These are phyloP conservation scores for Psilopsiagon aymara DNA, from an alignment of 2,113 vertebrate species.

Conservation along the genomic window DNA sequence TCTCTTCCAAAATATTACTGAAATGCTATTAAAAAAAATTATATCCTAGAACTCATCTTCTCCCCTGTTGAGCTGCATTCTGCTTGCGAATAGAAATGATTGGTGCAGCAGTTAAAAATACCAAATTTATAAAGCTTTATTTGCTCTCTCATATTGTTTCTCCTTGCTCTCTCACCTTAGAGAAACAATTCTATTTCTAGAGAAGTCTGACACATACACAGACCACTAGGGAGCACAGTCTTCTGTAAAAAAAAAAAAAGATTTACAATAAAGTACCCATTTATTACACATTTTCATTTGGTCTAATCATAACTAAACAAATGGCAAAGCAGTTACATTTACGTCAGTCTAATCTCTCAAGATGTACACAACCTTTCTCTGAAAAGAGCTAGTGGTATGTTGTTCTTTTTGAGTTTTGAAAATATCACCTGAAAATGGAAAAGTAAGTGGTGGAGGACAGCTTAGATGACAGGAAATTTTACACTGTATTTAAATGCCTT, in stretches of 20 bases:
- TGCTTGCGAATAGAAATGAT: not conserved
- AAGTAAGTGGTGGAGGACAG: not conserved
- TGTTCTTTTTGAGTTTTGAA: not conserved
- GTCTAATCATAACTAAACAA: conserved; percentile 30
- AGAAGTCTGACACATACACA: not conserved
- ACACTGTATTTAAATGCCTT: not conserved
- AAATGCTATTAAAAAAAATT: not conserved
- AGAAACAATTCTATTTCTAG: not conserved
- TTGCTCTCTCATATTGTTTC: not conserved
- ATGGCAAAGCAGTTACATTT: not conserved
- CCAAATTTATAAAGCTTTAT: not conserved
- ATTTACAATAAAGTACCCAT: not conserved
- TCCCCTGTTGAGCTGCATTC: not conserved
- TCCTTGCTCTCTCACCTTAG: not conserved
- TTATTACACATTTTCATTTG: not conserved
- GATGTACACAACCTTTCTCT: not conserved
- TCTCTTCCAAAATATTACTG: not conserved
- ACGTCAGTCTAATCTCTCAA: not conserved
- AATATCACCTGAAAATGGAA: not conserved
- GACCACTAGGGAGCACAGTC: not conserved
- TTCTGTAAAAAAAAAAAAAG: not conserved
- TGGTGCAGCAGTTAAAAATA: not conserved
- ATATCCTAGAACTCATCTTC: not conserved
- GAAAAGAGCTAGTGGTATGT: not conserved
- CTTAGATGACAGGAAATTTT: not conserved